These are phyloP conservation scores for Carlito syrichta DNA, from an alignment of 2,113 vertebrate species.

Conservation along the genomic window DNA sequence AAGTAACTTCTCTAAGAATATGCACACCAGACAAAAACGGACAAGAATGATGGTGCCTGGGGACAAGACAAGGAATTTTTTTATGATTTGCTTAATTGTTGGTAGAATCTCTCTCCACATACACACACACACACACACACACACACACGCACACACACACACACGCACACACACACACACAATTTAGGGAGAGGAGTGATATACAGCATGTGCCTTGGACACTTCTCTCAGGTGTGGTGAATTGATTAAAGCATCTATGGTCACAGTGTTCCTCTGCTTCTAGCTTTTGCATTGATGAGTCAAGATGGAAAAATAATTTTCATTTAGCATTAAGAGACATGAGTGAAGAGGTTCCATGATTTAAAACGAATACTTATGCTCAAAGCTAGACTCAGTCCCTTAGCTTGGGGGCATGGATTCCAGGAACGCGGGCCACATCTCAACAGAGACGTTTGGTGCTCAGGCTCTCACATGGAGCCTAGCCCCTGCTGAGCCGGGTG, in stretches of 20 bases:
- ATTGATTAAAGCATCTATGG: background rate
- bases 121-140: background rate
- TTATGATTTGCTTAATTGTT: background rate
- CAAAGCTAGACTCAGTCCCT: background rate
- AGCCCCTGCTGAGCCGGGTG: too few species aligned
- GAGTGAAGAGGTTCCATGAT: background rate
- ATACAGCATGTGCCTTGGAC: too few species aligned
- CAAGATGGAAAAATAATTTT: background rate
- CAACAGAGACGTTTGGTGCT: background rate
- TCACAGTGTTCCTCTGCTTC: background rate
- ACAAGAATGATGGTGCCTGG: background rate
- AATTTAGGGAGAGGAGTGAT: background rate
- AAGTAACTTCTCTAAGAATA: background rate
- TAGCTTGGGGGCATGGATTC: background rate
- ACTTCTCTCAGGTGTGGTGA: too few species aligned
- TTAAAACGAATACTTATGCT: background rate
- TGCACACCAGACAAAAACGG: background rate
- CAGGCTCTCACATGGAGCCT: background rate
- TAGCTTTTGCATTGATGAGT: background rate
- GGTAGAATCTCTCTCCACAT: background rate
- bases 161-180: background rate
- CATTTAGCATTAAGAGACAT: background rate
- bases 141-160: background rate
- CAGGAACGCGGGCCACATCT: background rate
- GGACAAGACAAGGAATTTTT: background rate